Base-by-base conservation (phyloP, 2,888 invertebrate species). In the Deroplatys truncata region DNA sequence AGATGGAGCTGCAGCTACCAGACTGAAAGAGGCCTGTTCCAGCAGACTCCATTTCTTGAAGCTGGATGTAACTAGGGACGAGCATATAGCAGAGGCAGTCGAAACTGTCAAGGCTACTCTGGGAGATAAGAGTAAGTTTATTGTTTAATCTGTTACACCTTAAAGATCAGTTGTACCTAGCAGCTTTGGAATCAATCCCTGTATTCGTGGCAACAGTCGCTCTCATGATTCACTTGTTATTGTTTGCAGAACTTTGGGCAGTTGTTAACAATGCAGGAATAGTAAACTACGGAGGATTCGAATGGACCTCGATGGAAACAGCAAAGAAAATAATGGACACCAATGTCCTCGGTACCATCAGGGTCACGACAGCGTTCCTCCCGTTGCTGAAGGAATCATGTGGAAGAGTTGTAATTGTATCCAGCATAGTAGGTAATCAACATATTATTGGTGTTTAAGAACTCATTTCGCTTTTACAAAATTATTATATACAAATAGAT, bases 231-330 rank as follows among this genome's bases (percentile, higher is more conserved):
- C 43, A 2, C 13, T 43, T 72, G 20, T 72, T 72, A 20, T 20
- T 20, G 8, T 72, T 84, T 90, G 0, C 91, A 94, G 94, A 92
- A 56, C 91, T 94, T 28, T 94, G 94, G 94, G 94, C 93, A 5
- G 91, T 95, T n/a, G 94, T 94, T 8, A 94, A 94, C 92, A 94
- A 94, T 92, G 94, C 94, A 5, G 94, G 94, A 0, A 92, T 94
- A 13, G 93, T 93, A 84, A 92, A 92, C 90, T 92, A 93, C 86
- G 94, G 94, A 0, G 94, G 94, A 88, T 92, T 94, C 84, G 94
- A 94, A 90, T 94, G 94, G 93, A 92, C 93, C 85, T 92, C 94
- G 7, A 92, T 94, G 91, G 93, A 93, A 20, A 92, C 93, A 86
- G 94, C 93, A 91, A 90, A 91, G 72, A 91, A 92, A 29, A 91